Percentiles rank a stretch among this genome's conserved stretches.
Evolutionary conservation across 2,113 vertebrate species (phyloP).

Genomic region (Regulus satrapa): DNA sequence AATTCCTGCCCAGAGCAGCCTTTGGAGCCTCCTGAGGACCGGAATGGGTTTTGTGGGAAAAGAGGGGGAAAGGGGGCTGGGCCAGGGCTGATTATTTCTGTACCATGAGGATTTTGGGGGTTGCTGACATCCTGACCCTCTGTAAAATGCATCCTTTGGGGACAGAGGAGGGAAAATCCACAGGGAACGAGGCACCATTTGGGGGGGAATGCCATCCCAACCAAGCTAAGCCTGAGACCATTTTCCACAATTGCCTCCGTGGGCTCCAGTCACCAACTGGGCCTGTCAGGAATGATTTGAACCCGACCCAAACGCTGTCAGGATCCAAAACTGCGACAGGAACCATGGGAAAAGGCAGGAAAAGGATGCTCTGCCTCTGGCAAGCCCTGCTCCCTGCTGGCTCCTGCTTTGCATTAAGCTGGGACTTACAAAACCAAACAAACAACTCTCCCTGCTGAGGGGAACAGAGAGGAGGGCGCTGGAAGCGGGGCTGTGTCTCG

Average conservation of each 20-base stretch:
- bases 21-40: neutral
- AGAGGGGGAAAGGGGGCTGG: neutral
- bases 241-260: accelerated
- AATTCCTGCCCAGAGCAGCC: neutral
- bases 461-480: neutral
- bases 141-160: neutral
- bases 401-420: slow-evolving; percentile 31
- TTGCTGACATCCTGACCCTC: accelerated
- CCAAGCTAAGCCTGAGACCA: neutral
- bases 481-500: neutral
- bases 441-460: neutral
- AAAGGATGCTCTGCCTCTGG: neutral
- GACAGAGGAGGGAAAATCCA: neutral
- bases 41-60: neutral
- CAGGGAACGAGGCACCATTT: neutral
- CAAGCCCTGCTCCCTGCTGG: neutral
- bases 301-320: neutral
- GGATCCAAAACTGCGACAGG: neutral
- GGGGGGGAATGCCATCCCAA: neutral
- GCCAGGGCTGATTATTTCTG: neutral
- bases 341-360: neutral
- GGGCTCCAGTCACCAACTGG: neutral
- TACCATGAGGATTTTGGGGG: neutral
- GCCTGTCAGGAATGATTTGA: neutral
- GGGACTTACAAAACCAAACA: neutral